These are phyloP conservation scores for Psammodynastes pulverulentus DNA, from an alignment of 2,113 vertebrate species.

Conservation along the genomic window DNA sequence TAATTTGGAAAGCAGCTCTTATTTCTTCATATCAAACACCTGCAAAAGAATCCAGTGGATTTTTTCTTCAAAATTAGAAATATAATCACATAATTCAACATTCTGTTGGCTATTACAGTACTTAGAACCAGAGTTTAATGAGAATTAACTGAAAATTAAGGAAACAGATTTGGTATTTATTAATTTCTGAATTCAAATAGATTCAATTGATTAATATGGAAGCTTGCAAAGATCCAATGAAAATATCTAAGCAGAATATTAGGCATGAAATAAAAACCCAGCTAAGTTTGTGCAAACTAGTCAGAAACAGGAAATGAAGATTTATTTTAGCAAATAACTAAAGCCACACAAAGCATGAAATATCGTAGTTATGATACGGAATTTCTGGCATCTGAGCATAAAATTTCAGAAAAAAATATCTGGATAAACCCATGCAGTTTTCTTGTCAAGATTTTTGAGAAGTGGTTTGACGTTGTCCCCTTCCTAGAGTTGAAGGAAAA, in stretches of 20 bases:
- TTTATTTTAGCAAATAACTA: background rate
- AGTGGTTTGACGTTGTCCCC: background rate
- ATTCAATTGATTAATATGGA: background rate
- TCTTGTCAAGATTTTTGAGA: background rate
- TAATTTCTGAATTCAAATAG: background rate
- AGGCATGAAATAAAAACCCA: background rate
- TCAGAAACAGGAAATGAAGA: background rate
- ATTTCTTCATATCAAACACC: constrained; percentile 9
- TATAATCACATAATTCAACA: background rate
- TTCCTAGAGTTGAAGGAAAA: background rate
- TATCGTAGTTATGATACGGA: background rate
- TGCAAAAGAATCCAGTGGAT: background rate
- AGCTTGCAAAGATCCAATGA: background rate
- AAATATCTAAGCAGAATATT: background rate
- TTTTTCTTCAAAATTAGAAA: background rate
- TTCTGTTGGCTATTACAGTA: background rate
- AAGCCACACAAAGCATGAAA: background rate
- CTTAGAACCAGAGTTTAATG: background rate
- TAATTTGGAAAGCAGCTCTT: background rate
- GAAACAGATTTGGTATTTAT: background rate
- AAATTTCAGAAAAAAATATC: background rate
- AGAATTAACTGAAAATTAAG: background rate
- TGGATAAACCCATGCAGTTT: background rate
- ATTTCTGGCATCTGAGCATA: background rate
- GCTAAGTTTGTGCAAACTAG: background rate